Base-by-base conservation (phyloP, 2,797 vertebrate species). In the Periparus ater region DNA sequence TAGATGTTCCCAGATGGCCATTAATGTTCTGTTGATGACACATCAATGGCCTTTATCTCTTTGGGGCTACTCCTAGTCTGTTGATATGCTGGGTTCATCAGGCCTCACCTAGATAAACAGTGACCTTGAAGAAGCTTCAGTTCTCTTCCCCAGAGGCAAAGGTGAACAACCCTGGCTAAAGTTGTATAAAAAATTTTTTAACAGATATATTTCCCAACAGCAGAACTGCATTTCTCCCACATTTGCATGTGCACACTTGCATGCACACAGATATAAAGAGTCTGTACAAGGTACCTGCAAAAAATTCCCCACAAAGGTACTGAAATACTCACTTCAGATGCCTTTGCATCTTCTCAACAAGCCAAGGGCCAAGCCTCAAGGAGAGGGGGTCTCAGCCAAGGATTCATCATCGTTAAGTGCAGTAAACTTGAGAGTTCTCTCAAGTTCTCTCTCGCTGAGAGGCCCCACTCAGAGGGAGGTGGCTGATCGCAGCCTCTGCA, bases 341-440 rank as follows among this genome's bases (percentile, higher is more conserved):
- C 30, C 40, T 42, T 62, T 53, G 38, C 50, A 65, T 16, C 32
- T 36, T 54, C 74, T 53, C 32, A 44, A 44, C 26, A 44, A 57
- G n/a, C 19, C 34, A 47, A 30, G 32, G 32, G 26, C 29, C 1
- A 1, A 63, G 48, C 32, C 25, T 65, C 1, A 1, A 45, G 26
- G 17, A 65, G 17, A 13, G 21, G 13, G 21, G 16, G 16, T 63
- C 20, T 36, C 48, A 54, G 38, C 21, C 61, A 16, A 36, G 26
- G 26, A 45, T 77, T 25, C 16, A 14, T 53, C 1, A 0, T 50
- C 1, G 0, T 38, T 48, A 11, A 44, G 25, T 15, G 17, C 9
- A 23, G 26, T 23, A 15, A 65, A 36, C 32, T 25, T 30, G 40
- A 53, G 60, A 36, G 17, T 17, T 38, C 38, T 38, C 38, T 38